These are phyloP conservation scores for Poeciliopsis prolifica DNA, from an alignment of 2,113 vertebrate genomes.

Conservation along the genomic window DNA sequence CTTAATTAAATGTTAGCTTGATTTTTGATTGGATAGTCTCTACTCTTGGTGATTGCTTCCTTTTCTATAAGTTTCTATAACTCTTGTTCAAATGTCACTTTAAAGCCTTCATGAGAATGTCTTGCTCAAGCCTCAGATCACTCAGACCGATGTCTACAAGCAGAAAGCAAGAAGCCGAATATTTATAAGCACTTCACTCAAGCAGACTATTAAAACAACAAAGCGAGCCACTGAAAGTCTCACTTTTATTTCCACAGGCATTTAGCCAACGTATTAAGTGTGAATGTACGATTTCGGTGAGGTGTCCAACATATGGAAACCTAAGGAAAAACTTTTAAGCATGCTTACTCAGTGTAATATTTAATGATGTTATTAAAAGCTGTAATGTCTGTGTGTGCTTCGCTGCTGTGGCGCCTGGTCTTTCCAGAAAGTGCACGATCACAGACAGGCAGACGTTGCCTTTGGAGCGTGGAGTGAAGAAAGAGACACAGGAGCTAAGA, in stretches of 20 bases:
- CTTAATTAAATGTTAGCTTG: too few species aligned
- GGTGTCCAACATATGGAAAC: background rate
- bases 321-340: background rate
- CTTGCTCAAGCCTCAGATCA: too few species aligned
- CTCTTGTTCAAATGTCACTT: too few species aligned
- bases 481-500: constrained; percentile 1
- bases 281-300: background rate
- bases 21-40: too few species aligned
- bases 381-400: background rate
- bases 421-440: constrained; percentile 53
- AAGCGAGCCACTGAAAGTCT: background rate
- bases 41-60: too few species aligned
- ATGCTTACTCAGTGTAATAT: background rate
- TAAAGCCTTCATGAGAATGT: too few species aligned
- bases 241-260: background rate
- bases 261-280: background rate
- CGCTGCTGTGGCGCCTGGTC: constrained; percentile 18
- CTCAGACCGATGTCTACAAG: too few species aligned
- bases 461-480: constrained; percentile 24
- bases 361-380: background rate
- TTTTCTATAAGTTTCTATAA: too few species aligned
- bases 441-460: constrained; percentile 41
- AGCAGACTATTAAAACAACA: background rate
- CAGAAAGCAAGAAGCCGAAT: too few species aligned
- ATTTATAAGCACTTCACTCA: too few species aligned